Percentiles rank a stretch among this genome's conserved stretches.
Conservation (phyloP, 2,888 invertebrate species). For the Ophion ellenae region DNA sequence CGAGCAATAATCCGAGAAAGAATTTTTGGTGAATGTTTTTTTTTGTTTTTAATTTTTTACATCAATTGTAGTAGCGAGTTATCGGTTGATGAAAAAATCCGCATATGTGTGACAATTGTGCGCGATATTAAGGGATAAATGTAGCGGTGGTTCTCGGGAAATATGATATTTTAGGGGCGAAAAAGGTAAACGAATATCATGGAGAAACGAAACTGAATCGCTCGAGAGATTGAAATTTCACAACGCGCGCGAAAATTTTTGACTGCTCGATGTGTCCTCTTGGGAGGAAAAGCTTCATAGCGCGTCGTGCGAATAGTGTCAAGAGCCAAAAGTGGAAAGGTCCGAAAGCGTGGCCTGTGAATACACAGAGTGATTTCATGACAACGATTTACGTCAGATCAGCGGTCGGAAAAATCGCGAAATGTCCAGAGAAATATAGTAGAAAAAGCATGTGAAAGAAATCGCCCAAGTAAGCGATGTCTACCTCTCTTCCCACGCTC, state of each 20-base stretch:
- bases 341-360: constrained; percentile 26
- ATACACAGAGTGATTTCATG: constrained; percentile 22
- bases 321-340: constrained; percentile 56
- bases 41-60: too few relatives aligned
- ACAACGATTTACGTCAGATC: constrained; percentile 27
- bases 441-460: constrained; percentile 76
- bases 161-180: neutral
- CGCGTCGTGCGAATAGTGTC: constrained; percentile 56
- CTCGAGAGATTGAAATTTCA: constrained; percentile 6
- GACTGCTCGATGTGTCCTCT: constrained; percentile 53
- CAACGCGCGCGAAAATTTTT: neutral
- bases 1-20: constrained; percentile 30
- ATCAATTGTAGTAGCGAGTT: neutral
- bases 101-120: neutral
- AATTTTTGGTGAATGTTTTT: neutral
- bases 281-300: constrained; percentile 45
- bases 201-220: constrained; percentile 1
- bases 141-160: neutral
- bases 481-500: constrained; percentile 79
- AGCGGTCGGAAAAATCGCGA: constrained; percentile 55
- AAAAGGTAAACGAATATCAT: neutral
- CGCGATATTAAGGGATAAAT: neutral
- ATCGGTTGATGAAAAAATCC: neutral
- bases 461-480: constrained; percentile 79
- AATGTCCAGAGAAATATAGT: constrained; percentile 73